Base-by-base conservation (phyloP, 2,888 invertebrate genomes). In the Eledona agricola region DNA sequence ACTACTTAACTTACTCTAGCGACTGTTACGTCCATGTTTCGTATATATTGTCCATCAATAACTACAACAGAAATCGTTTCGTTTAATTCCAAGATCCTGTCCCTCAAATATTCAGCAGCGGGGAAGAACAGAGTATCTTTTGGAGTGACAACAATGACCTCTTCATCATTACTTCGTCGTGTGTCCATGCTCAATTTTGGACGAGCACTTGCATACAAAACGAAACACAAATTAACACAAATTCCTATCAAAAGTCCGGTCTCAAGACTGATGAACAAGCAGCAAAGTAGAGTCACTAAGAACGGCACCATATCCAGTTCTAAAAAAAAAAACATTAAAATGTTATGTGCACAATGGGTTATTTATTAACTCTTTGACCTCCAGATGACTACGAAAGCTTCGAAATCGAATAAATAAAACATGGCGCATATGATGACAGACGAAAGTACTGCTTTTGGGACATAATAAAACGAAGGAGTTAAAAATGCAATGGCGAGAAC, bases 401-500 rank as follows among this genome's bases (percentile, higher is more conserved):
- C 78, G 55, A 86, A 79, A 59, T 93, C 92, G 4, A 93, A 81
- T 81, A 94, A 87, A 61, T 88, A 88, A 58, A 89, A 81, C 84
- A 96, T 94, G 10, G 96, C 94, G 17, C 90, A 85, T 58, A 95
- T 88, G 61, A 96, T 94, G 56, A 96, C 88, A 1, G 88, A 90
- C 0, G 93, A 89, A 3, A 96, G 78, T 0, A 90, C 88, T 0
- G 94, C 83, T 68, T 91, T 91, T 1, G 93, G 93, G 65, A 93
- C 93, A 76, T 83, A 93, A 72, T 84, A 85, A 74, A 96, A 95
- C 7, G 89, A 84, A 0, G 86, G 83, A 0, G 95, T 88, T 2
- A 96, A 78, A 42, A 92, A 81, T 2, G 85, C 87, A 55, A 95
- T 82, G 0, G 94, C 86, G 51, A 95, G 72, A 2, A 96, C 77